Conservation (phyloP, 1,140 invertebrate genomes). For the Pristionchus pacificus region DNA sequence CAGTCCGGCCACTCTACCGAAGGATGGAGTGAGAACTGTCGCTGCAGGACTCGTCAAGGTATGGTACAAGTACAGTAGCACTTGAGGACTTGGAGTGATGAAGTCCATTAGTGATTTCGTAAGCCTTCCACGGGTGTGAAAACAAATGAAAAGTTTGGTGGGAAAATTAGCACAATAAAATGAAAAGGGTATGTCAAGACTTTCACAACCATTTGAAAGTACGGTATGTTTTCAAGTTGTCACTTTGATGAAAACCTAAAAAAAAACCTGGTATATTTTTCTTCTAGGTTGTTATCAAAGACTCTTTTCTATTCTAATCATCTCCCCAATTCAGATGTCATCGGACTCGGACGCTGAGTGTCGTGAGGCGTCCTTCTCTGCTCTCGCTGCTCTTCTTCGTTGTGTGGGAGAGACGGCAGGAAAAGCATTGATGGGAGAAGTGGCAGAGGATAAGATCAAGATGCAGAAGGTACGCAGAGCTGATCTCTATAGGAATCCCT, state of each 20-base stretch:
- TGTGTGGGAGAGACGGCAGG: background rate
- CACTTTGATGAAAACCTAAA: no score
- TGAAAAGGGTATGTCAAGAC: no score
- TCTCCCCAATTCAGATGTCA: background rate
- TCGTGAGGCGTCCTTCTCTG: background rate
- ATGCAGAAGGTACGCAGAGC: background rate
- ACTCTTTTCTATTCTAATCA: background rate
- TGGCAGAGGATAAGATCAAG: background rate
- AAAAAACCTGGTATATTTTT: no score
- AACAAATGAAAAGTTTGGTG: no score
- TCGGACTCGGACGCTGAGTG: background rate
- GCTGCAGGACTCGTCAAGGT: background rate
- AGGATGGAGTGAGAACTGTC: background rate
- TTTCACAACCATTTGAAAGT: no score
- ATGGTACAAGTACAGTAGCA: no score
- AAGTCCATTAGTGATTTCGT: no score
- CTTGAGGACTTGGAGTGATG: no score
- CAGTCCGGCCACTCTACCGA: constrained; percentile 2
- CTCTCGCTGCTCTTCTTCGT: background rate
- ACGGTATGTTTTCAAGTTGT: no score
- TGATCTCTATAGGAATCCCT: background rate
- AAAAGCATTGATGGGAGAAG: background rate
- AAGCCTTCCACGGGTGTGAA: no score
- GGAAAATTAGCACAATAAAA: no score
- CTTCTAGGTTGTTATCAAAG: no score